Evolutionary conservation across 2,888 invertebrate species (phyloP).

Genomic region (Caenorhabditis sp.): DNA sequence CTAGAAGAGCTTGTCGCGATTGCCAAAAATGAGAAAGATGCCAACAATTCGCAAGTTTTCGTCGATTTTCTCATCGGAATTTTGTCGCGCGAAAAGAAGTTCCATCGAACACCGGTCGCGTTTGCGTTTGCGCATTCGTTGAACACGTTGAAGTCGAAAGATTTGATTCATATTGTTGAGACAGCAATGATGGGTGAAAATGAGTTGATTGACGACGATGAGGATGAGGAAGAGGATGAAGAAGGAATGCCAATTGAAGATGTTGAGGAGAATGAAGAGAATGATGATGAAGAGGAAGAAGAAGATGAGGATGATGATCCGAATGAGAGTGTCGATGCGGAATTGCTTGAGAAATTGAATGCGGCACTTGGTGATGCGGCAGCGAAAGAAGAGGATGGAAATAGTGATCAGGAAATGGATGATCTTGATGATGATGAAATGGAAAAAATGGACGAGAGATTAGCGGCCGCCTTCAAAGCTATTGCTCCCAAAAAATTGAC

Average conservation of each 20-base stretch:
- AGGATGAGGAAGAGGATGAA: conserved; percentile 37
- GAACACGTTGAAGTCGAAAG: conserved; percentile 26
- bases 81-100: conserved; percentile 41
- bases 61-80: conserved; percentile 53
- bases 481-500: conserved; percentile 29
- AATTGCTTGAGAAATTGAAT: conserved; percentile 48
- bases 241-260: conserved; percentile 43
- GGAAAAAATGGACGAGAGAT: conserved; percentile 53
- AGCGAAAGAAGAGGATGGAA: conserved; percentile 30
- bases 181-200: conserved; percentile 41
- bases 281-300: conserved; percentile 20
- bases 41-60: conserved; percentile 39
- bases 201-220: conserved; percentile 39
- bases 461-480: conserved; percentile 50
- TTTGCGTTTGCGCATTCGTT: conserved; percentile 44
- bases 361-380: conserved; percentile 53
- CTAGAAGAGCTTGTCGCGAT: conserved; percentile 38
- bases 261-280: conserved; percentile 14
- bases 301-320: conserved; percentile 29
- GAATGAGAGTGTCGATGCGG: conserved; percentile 43
- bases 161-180: conserved; percentile 50
- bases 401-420: conserved; percentile 35
- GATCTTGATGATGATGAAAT: conserved; percentile 55
- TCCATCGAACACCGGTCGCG: conserved; percentile 39
- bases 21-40: conserved; percentile 36